Conservation (phyloP, 2,888 invertebrate species). For the Troides oblongomaculatus region DNA sequence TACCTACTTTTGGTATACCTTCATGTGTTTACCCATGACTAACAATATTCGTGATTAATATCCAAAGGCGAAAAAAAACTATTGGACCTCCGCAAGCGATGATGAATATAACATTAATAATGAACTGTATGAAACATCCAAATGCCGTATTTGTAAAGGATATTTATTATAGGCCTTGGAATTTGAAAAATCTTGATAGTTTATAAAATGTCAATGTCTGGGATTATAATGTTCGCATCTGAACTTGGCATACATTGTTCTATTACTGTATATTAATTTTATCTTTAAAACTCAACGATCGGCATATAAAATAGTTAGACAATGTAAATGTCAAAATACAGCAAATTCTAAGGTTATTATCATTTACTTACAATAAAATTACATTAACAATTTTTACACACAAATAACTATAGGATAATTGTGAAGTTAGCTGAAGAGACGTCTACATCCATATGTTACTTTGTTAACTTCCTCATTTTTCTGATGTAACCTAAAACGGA, state of each 20-base stretch:
- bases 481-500: too few relatives aligned
- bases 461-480: too few relatives aligned
- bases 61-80: background rate
- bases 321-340: background rate
- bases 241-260: background rate
- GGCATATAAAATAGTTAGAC: background rate
- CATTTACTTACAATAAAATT: too few relatives aligned
- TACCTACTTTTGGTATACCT: too few relatives aligned
- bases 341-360: too few relatives aligned
- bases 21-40: too few relatives aligned
- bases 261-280: background rate
- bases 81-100: background rate
- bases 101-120: background rate
- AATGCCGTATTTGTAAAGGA: background rate
- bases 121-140: background rate
- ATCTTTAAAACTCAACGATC: background rate
- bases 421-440: too few relatives aligned
- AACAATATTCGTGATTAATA: too few relatives aligned
- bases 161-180: background rate
- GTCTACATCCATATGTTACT: too few relatives aligned
- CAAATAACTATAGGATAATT: too few relatives aligned
- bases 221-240: background rate
- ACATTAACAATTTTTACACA: too few relatives aligned
- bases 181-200: background rate
- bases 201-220: background rate